phyloP scores from a whole-genome alignment of 2,888 invertebrate genomes.

The Polymixis lichenea region DNA sequence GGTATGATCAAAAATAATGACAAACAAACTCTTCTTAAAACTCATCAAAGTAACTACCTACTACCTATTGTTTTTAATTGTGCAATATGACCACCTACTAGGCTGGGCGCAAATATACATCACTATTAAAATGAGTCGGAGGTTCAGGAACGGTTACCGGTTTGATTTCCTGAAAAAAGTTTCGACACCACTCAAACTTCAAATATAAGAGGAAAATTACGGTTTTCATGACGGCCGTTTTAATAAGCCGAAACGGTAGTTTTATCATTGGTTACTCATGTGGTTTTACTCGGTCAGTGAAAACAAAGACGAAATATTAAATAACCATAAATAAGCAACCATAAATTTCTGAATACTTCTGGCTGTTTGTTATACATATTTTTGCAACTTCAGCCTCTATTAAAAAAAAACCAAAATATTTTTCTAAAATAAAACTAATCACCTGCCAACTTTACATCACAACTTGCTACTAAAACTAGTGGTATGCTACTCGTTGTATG shows the following conservation, averaged over 20 bases:
- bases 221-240: not conserved
- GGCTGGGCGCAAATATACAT: not conserved
- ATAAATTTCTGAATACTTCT: not conserved
- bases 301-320: not conserved
- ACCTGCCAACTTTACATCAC: conserved; percentile 38
- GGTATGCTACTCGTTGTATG: conserved; percentile 70
- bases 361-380: not conserved
- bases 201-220: not conserved
- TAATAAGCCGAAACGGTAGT: not conserved
- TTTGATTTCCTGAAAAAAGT: too few relatives aligned
- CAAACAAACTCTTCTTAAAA: conserved; percentile 12
- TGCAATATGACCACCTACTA: not conserved
- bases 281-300: not conserved
- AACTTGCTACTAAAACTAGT: conserved; percentile 33
- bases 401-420: conserved; percentile 31
- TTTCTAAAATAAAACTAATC: conserved; percentile 38
- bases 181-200: too few relatives aligned
- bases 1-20: not conserved
- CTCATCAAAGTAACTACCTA: not conserved
- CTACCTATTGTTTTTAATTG: not conserved
- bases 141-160: not conserved
- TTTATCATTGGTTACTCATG: too few relatives aligned
- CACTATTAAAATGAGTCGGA: not conserved
- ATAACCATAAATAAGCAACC: too few relatives aligned
- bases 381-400: conserved; percentile 24